Percentiles rank a stretch among this genome's conserved stretches.
Conservation (phyloP, 2,113 vertebrate genomes). For the Phainopepla nitens region DNA sequence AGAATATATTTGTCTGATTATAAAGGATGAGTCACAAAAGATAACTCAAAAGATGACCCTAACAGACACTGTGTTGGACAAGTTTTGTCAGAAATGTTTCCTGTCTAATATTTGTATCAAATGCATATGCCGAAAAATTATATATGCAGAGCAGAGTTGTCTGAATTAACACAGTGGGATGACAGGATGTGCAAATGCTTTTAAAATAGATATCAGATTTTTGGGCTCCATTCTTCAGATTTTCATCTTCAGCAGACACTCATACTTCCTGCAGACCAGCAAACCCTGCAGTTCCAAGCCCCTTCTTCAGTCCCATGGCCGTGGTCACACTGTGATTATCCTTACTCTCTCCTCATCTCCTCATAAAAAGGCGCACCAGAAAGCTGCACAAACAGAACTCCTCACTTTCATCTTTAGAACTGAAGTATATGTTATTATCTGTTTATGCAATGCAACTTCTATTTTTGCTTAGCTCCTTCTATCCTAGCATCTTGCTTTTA, state of each 20-base stretch:
- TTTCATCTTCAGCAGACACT: neutral
- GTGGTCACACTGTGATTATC: neutral
- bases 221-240: neutral
- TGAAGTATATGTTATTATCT: neutral
- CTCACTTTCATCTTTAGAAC: neutral
- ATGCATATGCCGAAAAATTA: neutral
- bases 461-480: neutral
- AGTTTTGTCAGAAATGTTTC: neutral
- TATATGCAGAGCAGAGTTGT: neutral
- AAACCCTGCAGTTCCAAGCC: neutral
- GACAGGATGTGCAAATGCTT: neutral
- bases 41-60: neutral
- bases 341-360: neutral
- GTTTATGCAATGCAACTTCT: neutral
- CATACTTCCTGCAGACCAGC: neutral
- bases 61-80: neutral
- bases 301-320: neutral
- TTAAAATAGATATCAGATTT: neutral
- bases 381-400: neutral
- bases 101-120: neutral
- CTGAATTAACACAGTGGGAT: neutral
- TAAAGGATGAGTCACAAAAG: neutral
- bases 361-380: neutral
- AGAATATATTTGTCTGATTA: neutral
- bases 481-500: neutral